Evolutionary conservation across 2,113 vertebrate genomes (phyloP), one percentile per base, ranked within the genome.

Genomic region (Phrynosoma blainvillii): DNA sequence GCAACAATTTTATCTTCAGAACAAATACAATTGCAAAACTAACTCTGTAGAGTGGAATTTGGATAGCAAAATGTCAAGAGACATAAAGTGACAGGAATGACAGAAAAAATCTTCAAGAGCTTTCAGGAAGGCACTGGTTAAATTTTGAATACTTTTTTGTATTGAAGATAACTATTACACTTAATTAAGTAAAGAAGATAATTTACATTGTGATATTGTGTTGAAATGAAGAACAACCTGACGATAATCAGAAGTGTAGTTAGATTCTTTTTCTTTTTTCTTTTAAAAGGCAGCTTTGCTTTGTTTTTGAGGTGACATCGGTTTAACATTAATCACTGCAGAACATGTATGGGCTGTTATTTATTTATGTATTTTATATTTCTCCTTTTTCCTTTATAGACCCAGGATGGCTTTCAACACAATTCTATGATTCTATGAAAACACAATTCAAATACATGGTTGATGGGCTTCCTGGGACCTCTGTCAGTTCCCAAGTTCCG

Each of bases 11-110:
- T 83, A 79, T 80, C 23, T 82, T 1, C 62, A 12, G 8, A 42
- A 73, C 79, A 42, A 62, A 25, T 88, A 0, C 42, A 87, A 68
- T 82, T 89, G 16, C 59, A 88, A 77, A 87, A 85, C 81, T 52
- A 83, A 3, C 3, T 20, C 59, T 42, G 13, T 27, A 76, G 66
- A 1, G 0, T 84, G 30, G 13, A 85, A 1, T 87, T 89, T 85
- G 79, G 74, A 66, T 87, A 23, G 8, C 18, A 1, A 85, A 87
- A 27, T 56, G 30, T 68, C n/a, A 7, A 25, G 73, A 10, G 82
- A 79, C 90, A 88, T 82, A 86, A 91, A 89, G 65, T 77, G 75
- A 86, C 84, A 91, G 77, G 54, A 91, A 36, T 89, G 85, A 91
- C 42, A 84, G 47, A 83, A 40, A 32, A n/a, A 2, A 13, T 25